Conservation (phyloP, 2,113 vertebrate species). For the Macquaria ambigua region DNA sequence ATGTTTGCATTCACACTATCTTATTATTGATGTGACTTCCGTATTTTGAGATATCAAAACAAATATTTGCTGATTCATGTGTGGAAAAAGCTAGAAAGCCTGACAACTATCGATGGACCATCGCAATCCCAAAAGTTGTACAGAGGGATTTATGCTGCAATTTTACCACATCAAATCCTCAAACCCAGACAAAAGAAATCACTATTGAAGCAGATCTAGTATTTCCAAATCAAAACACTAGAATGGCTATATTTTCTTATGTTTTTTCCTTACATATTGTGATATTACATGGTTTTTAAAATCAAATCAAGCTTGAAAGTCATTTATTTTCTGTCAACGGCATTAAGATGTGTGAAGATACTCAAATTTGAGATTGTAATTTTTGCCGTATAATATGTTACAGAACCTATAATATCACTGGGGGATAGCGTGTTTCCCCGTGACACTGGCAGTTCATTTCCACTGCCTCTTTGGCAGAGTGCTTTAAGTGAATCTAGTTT, state of each 20-base stretch:
- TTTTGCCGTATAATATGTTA: background rate
- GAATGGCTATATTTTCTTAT: background rate
- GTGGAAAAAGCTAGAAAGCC: background rate
- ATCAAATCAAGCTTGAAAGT: background rate
- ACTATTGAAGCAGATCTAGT: background rate
- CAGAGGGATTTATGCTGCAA: too few relatives aligned
- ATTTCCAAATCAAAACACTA: background rate
- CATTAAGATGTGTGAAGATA: background rate
- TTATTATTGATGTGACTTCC: background rate
- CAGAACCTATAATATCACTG: background rate
- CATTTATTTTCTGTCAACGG: background rate
- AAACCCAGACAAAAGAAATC: background rate
- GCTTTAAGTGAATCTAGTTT: constrained; percentile 54
- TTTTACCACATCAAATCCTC: background rate
- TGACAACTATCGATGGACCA: background rate
- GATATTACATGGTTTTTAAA: background rate
- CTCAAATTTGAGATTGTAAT: background rate
- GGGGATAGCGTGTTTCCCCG: background rate
- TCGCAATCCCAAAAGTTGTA: background rate
- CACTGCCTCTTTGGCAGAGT: constrained; percentile 31
- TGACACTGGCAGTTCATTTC: constrained; percentile 33
- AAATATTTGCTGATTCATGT: background rate
- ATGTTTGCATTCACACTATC: background rate
- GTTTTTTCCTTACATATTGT: background rate
- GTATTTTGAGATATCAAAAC: background rate